Conservation (phyloP, 2,113 vertebrate genomes). For the Lagopus leucura region DNA sequence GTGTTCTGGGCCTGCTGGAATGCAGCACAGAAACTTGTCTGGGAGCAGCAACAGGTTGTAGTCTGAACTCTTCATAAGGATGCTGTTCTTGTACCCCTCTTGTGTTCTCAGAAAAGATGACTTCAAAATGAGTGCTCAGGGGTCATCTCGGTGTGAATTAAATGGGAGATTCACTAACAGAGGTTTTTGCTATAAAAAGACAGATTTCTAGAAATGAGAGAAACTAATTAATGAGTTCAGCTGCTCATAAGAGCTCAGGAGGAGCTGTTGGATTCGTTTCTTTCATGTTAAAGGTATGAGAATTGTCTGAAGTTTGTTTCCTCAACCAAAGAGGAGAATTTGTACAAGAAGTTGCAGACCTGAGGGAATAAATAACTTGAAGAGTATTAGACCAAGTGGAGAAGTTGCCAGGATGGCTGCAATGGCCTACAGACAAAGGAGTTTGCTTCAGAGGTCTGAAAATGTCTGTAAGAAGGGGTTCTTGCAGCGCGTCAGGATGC, state of each 20-base stretch:
- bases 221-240: slow-evolving; percentile 43
- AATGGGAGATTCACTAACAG: background rate
- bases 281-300: slow-evolving; percentile 37
- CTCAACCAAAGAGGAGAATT: background rate
- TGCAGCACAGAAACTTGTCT: background rate
- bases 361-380: background rate
- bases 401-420: background rate
- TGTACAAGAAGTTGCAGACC: background rate
- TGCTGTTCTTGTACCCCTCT: background rate
- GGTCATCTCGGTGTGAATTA: background rate
- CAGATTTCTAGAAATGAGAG: slow-evolving; percentile 23
- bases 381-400: background rate
- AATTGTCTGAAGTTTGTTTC: slow-evolving; percentile 32
- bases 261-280: slow-evolving; percentile 41
- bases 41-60: background rate
- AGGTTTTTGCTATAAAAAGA: slow-evolving; percentile 21
- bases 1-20: background rate
- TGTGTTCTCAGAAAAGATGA: background rate
- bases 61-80: background rate
- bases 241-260: background rate
- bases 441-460: background rate
- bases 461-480: background rate
- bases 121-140: background rate
- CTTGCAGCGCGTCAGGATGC: background rate
- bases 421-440: background rate